A percentile compares a stretch with the other conserved stretches of the same genome.
phyloP scores from a whole-genome alignment of 1,140 invertebrate genomes.

The Agraylea sexmaculata region DNA sequence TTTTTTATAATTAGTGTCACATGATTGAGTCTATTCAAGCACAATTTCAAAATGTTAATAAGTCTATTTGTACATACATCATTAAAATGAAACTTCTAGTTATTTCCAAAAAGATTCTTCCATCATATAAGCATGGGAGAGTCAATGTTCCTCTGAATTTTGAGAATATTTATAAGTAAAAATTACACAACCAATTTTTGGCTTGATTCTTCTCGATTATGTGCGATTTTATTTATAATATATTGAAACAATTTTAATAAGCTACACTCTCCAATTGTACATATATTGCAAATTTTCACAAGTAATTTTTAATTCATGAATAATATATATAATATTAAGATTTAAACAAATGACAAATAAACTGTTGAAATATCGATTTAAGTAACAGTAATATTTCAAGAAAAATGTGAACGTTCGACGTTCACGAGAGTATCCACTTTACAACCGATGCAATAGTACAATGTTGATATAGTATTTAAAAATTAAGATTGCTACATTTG shows the following conservation, averaged over 20 bases:
- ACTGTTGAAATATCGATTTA: no score
- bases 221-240: neutral
- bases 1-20: slow-evolving; percentile 1
- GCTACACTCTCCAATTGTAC: neutral
- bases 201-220: neutral
- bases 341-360: no score
- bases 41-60: no score
- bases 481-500: no score
- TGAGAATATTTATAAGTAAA: neutral
- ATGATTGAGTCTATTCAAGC: neutral
- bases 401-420: neutral
- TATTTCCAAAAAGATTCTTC: neutral
- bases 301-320: neutral
- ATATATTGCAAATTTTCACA: neutral
- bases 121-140: neutral
- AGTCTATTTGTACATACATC: no score
- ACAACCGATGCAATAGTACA: no score
- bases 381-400: neutral
- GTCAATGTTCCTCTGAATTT: slow-evolving; percentile 1
- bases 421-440: slow-evolving; percentile 10
- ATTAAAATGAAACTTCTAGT: no score
- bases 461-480: no score
- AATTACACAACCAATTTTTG: neutral
- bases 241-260: neutral
- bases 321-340: neutral